Evolutionary conservation across 2,888 invertebrate genomes (phyloP).

Genomic region (Pterostichus madidus): DNA sequence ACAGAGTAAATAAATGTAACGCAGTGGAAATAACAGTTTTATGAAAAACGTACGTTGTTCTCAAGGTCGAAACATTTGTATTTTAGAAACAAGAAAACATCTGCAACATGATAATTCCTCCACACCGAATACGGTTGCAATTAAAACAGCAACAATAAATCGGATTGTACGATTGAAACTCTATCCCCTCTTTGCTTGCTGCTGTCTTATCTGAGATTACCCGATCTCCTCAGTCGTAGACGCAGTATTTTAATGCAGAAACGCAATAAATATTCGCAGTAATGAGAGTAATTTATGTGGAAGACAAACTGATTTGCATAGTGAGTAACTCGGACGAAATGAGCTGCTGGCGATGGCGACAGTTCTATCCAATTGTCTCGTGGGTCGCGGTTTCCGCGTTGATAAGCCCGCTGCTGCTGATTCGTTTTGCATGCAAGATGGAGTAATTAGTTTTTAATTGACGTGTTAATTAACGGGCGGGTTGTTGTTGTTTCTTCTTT

Average conservation of each 20-base stretch:
- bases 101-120: slow-evolving; percentile 34
- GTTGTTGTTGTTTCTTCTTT: background rate
- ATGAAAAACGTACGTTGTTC: too few species aligned
- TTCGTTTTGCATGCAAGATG: slow-evolving; percentile 5
- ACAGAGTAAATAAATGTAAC: too few species aligned
- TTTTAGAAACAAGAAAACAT: slow-evolving; percentile 31
- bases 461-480: slow-evolving; percentile 25
- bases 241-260: slow-evolving; percentile 71
- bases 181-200: slow-evolving; percentile 20
- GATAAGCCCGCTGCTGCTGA: background rate
- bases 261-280: slow-evolving; percentile 73
- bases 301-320: slow-evolving; percentile 73
- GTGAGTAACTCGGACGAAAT: slow-evolving; percentile 62
- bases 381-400: too few species aligned
- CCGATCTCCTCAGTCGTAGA: slow-evolving; percentile 24
- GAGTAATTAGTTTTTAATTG: slow-evolving; percentile 56
- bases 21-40: too few species aligned
- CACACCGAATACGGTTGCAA: slow-evolving; percentile 59
- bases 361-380: slow-evolving; percentile 1
- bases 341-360: slow-evolving; percentile 11
- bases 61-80: background rate
- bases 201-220: slow-evolving; percentile 55
- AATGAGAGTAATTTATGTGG: slow-evolving; percentile 74
- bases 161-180: slow-evolving; percentile 45
- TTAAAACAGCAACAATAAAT: slow-evolving; percentile 56